phyloP scores from a whole-genome alignment of 2,113 vertebrate genomes.

The Myotis davidii region DNA sequence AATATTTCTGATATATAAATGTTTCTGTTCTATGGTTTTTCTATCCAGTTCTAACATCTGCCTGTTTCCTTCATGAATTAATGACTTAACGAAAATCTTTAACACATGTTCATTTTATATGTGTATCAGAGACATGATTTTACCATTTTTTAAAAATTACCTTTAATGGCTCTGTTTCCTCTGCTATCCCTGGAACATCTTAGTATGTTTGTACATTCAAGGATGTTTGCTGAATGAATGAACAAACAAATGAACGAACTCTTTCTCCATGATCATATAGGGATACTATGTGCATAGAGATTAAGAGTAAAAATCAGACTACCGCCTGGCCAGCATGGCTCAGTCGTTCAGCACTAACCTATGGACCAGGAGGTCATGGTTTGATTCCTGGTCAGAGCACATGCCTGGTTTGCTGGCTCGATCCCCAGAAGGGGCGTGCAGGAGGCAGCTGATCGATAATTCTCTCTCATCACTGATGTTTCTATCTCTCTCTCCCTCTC shows the following conservation, averaged over 20 bases:
- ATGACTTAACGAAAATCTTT: conserved; percentile 26
- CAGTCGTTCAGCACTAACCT: too few relatives aligned
- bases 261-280: background rate
- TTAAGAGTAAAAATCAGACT: background rate
- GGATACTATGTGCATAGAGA: background rate
- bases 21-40: background rate
- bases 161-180: conserved; percentile 7
- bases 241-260: background rate
- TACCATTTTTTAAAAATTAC: background rate
- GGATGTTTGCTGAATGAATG: background rate
- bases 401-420: too few relatives aligned
- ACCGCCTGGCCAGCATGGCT: too few relatives aligned
- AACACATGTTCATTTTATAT: conserved; percentile 28
- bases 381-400: too few relatives aligned
- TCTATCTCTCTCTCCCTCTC: too few relatives aligned
- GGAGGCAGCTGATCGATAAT: too few relatives aligned
- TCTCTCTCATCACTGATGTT: too few relatives aligned
- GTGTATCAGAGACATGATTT: conserved; percentile 1
- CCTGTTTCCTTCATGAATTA: background rate
- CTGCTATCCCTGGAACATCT: background rate
- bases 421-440: too few relatives aligned
- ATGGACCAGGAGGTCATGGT: too few relatives aligned
- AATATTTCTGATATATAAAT: conserved; percentile 14
- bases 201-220: background rate
- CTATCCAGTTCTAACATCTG: background rate